Percentiles rank a stretch among this genome's conserved stretches.
Conservation (phyloP, 2,113 vertebrate genomes). For the Orientallactaga bullata region DNA sequence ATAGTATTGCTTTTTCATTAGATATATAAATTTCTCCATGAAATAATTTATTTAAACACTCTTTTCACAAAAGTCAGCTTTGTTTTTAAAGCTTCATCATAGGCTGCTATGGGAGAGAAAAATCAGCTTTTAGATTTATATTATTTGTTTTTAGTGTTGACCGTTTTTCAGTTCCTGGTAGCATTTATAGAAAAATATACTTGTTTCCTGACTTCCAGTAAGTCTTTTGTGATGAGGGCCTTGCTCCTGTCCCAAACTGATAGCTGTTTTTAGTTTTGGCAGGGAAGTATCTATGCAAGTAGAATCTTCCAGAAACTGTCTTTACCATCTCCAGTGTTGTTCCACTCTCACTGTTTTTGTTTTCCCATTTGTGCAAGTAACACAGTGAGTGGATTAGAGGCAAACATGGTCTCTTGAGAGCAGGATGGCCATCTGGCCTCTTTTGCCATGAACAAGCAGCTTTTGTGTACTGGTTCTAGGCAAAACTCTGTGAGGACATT, state of each 20-base stretch:
- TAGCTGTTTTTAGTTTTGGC: not conserved
- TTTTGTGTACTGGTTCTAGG: not conserved
- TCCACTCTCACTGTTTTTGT: not conserved
- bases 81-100: not conserved
- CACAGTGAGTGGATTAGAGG: not conserved
- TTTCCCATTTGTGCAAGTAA: not conserved
- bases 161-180: not conserved
- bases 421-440: not conserved
- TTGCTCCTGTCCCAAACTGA: not conserved
- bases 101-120: too few species aligned
- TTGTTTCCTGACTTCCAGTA: not conserved
- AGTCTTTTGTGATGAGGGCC: not conserved
- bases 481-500: not conserved
- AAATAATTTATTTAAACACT: not conserved
- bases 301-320: not conserved
- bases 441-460: constrained; percentile 30
- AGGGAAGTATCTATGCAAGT: not conserved
- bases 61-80: not conserved
- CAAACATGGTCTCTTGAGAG: constrained; percentile 29
- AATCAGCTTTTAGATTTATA: not conserved
- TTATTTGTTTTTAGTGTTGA: constrained; percentile 22
- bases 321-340: not conserved
- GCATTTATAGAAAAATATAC: not conserved
- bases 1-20: not conserved
- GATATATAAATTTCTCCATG: not conserved